phyloP scores from a whole-genome alignment of 2,888 invertebrate species.

The Diarsia mendica region DNA sequence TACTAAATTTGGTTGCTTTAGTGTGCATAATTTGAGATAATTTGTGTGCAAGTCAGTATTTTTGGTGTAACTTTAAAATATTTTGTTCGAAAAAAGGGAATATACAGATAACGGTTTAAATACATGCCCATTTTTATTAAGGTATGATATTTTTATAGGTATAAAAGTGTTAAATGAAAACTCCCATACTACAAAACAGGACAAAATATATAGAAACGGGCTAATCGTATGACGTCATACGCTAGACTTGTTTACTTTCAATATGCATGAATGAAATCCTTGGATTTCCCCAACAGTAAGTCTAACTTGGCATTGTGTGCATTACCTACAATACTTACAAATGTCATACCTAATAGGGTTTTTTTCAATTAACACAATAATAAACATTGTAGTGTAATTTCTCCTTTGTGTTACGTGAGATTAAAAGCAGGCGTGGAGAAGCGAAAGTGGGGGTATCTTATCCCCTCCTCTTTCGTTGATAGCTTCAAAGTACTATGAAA shows the following conservation, averaged over 20 bases:
- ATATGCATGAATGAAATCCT: conserved; percentile 84
- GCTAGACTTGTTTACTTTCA: conserved; percentile 79
- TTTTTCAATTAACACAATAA: conserved; percentile 8
- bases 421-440: conserved; percentile 36
- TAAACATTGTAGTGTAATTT: conserved; percentile 12
- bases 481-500: background rate
- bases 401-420: conserved; percentile 39
- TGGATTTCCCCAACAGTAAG: conserved; percentile 75
- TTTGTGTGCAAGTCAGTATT: too few relatives aligned
- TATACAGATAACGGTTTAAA: too few relatives aligned
- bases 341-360: conserved; percentile 14
- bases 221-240: conserved; percentile 65
- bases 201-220: conserved; percentile 49
- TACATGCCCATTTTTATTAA: too few relatives aligned
- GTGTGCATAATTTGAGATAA: too few relatives aligned
- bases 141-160: background rate
- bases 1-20: too few relatives aligned
- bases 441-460: conserved; percentile 35
- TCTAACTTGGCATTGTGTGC: conserved; percentile 29
- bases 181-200: conserved; percentile 53
- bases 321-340: conserved; percentile 21
- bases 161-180: conserved; percentile 11
- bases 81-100: too few relatives aligned
- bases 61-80: too few relatives aligned
- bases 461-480: conserved; percentile 8